Evolutionary conservation across 1,140 invertebrate species (phyloP), one percentile per base, ranked within the genome.

Genomic region (Argopecten irradians): DNA sequence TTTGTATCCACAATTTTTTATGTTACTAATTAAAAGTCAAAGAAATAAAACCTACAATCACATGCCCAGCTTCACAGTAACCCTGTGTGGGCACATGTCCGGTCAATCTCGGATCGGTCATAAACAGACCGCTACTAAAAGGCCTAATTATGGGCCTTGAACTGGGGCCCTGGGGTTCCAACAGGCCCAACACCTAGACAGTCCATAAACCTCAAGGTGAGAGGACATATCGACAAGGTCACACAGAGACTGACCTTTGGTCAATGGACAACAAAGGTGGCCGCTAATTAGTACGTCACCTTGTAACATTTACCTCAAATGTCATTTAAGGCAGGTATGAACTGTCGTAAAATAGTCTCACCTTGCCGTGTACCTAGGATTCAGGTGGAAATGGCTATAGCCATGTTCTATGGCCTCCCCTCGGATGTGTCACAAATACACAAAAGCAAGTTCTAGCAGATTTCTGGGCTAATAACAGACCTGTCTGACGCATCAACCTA

Each of bases 11-110:
- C 28, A n/a, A 71, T n/a, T 71, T 71, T 71, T 71, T 71, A 71
- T 71, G 55, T 71, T 71, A 71, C 55, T 71, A 71, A 71, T 71
- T 71, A 71, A 71, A 71, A 71, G 55, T 71, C 55, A 71, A n/a
- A 71, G 55, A 71, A 71, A 71, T 28, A 71, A 28, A 71, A 71
- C 55, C 55, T 71, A 28, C 55, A 71, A 71, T 71, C 55, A 28
- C 22, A 0, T 3, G 55, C 7, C 55, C 55, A 71, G 43, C 1
- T 71, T 22, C 28, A 71, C 55, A 71, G 22, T n/a, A 71, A 71
- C 7, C 13, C 55, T 71, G 55, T 71, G 55, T 71, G 55, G 55
- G 55, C 55, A 71, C 55, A 71, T 71, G 55, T 71, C 55, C 28
- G 8, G 55, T 71, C 55, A 71, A 71, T 71, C 28, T 71, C 22